phyloP scores from a whole-genome alignment of 2,113 vertebrate species.

The Bostrychus sinensis region DNA sequence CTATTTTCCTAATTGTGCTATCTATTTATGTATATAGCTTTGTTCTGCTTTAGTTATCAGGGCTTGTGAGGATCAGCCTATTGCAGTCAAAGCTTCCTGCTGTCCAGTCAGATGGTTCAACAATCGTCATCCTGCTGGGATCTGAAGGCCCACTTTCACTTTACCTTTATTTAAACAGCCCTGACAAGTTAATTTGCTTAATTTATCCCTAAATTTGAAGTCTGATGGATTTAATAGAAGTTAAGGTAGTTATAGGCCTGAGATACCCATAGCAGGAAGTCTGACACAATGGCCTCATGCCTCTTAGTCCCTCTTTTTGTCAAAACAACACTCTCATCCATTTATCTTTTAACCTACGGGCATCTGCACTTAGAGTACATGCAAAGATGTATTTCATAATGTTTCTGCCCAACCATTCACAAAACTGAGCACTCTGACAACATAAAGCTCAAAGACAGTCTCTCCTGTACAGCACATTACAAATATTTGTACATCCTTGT shows the following conservation, averaged over 20 bases:
- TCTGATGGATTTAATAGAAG: background rate
- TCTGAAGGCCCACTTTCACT: conserved; percentile 12
- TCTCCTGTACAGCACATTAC: conserved; percentile 60
- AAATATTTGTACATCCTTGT: conserved; percentile 45
- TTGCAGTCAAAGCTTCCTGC: conserved; percentile 35
- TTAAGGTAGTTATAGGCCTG: conserved; percentile 12
- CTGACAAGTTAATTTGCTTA: background rate
- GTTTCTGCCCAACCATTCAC: background rate
- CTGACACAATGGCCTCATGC: conserved; percentile 60
- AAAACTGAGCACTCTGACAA: conserved; percentile 9
- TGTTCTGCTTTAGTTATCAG: conserved; percentile 55
- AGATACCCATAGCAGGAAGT: conserved; percentile 47
- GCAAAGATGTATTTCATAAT: background rate
- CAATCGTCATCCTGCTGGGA: conserved; percentile 71
- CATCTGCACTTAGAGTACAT: background rate
- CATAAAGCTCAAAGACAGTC: conserved; percentile 16
- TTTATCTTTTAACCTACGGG: background rate
- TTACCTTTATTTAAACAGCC: background rate
- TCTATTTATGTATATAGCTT: conserved; percentile 11
- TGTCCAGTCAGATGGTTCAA: conserved; percentile 61
- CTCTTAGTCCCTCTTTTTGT: conserved; percentile 35
- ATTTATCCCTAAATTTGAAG: background rate
- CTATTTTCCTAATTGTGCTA: conserved; percentile 7
- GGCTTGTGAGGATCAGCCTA: conserved; percentile 45
- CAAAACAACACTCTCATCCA: conserved; percentile 6